Percentiles rank a stretch among this genome's conserved stretches.
Evolutionary conservation across 1,140 invertebrate species (phyloP).

Genomic region (Philopotamus ludificatus): DNA sequence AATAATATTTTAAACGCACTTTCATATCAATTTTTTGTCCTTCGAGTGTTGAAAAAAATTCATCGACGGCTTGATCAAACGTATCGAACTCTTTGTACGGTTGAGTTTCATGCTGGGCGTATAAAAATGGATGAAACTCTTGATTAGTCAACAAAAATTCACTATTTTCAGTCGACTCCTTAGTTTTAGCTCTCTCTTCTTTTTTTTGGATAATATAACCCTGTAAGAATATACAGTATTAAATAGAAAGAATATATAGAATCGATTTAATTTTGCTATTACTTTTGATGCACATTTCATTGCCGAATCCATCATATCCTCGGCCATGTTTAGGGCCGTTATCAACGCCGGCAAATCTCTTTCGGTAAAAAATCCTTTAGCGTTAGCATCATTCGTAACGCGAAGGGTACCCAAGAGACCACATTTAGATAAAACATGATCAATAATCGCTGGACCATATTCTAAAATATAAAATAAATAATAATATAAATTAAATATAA

Average conservation of each 20-base stretch:
- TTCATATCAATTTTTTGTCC: conserved; percentile 94
- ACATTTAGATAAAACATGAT: conserved; percentile 77
- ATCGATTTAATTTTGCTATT: neutral
- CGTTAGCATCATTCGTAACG: conserved; percentile 44
- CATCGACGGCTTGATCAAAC: conserved; percentile 91
- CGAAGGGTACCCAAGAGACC: conserved; percentile 63
- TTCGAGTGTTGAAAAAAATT: conserved; percentile 95
- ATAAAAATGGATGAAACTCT: conserved; percentile 88
- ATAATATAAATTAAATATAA: neutral
- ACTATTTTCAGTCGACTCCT: conserved; percentile 52
- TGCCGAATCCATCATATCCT: conserved; percentile 62
- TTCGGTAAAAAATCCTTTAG: conserved; percentile 66
- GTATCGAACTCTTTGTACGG: conserved; percentile 68
- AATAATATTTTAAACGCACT: conserved; percentile 42
- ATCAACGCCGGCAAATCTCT: conserved; percentile 67
- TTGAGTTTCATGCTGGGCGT: conserved; percentile 67
- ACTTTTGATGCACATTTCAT: conserved; percentile 55
- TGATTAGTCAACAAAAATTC: conserved; percentile 73
- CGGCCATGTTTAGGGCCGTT: conserved; percentile 68
- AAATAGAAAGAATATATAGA: neutral
- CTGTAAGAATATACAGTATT: conserved; percentile 47
- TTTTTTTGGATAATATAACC: conserved; percentile 86
- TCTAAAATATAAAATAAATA: conserved; percentile 53
- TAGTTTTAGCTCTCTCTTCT: conserved; percentile 65
- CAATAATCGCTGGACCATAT: conserved; percentile 87